Evolutionary conservation across 2,888 invertebrate species (phyloP), one percentile per base, ranked within the genome.

Genomic region (Pandemis heparana): DNA sequence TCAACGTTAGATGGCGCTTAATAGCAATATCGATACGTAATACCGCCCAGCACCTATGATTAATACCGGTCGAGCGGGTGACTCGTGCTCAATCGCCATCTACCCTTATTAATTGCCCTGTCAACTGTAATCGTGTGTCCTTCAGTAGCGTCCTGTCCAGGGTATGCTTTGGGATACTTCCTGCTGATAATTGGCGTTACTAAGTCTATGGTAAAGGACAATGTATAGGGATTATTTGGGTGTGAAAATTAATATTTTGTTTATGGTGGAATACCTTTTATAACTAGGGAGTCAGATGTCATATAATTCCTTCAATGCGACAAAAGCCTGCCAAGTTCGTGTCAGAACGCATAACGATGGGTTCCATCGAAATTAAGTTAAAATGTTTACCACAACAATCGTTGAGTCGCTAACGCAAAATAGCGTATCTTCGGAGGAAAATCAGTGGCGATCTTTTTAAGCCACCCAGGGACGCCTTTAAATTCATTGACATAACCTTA

Each of bases 51-150:
- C 82, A 86, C 87, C 89, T 92, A 92, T 93, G 92, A 93, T 93
- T 92, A 92, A 93, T 92, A 90, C 91, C 89, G 90, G 87, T 85
- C 88, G 88, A 89, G 85, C 89, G 90, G 88, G 86, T 89, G 92
- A 91, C 88, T 92, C 92, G 92, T 92, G 92, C 91, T 90, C 93
- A 92, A 93, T 93, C 92, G 92, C 92, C 92, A 90, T 92, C 92
- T 91, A 90, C 92, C 92, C 92, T 93, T 92, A 93, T 92, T 93
- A 92, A 93, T 93, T 93, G 92, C 92, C 92, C 91, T 92, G 92
- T 92, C 92, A 92, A 87, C 86, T 84, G 89, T 91, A 91, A 91
- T 92, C 92, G 89, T 90, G 86, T 86, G 89, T 89, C 89, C 91
- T 88, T 81, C 84, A 60, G 60, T 84, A 85, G 86, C 85, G 85